These are phyloP conservation scores for Spilarctia lutea DNA, from an alignment of 2,888 invertebrate genomes.

Conservation along the genomic window DNA sequence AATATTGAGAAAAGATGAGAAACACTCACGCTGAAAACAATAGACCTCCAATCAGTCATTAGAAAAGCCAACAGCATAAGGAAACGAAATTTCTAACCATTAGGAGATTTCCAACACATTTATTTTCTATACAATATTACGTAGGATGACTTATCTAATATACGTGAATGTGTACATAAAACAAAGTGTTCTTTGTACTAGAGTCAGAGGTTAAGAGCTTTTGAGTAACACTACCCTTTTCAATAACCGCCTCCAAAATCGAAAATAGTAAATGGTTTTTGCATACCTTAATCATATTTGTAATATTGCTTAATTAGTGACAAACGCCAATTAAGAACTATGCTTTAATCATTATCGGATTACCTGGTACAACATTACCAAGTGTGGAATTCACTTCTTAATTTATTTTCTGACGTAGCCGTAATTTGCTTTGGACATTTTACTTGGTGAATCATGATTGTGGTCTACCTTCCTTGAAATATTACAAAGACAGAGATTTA, in stretches of 20 bases:
- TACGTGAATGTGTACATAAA: background rate
- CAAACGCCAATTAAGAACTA: background rate
- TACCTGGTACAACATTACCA: background rate
- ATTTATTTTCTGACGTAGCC: background rate
- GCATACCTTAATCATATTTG: background rate
- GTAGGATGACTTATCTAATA: background rate
- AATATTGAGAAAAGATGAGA: background rate
- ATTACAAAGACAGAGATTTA: too few species aligned
- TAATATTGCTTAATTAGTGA: background rate
- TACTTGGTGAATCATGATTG: too few species aligned
- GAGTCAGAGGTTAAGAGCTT: background rate
- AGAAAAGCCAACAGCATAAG: background rate
- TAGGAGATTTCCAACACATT: background rate
- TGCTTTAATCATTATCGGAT: background rate
- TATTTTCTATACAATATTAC: conserved; percentile 3
- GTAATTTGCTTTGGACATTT: background rate
- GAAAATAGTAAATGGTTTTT: conserved; percentile 1
- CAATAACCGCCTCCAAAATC: background rate
- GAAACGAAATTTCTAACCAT: background rate
- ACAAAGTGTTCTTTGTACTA: background rate
- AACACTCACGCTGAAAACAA: background rate
- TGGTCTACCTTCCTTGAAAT: too few species aligned
- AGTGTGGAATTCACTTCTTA: background rate
- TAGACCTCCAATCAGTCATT: background rate
- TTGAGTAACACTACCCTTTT: conserved; percentile 1